Conservation (phyloP, 2,888 invertebrate species). For the Scaptomyza cyrtandrae region DNA sequence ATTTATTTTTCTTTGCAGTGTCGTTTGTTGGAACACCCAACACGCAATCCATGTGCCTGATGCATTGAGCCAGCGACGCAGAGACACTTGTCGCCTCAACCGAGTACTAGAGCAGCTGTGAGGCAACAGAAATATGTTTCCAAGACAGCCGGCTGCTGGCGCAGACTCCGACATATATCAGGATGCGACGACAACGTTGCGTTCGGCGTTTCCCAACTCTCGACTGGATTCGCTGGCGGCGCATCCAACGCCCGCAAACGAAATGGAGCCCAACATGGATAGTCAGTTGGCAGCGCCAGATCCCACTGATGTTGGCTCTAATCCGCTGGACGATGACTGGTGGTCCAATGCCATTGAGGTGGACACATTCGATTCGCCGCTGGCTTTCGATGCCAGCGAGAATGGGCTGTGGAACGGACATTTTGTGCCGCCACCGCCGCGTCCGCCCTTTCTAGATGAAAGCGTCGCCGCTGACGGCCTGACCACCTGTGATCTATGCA, state of each 20-base stretch:
- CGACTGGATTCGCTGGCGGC: constrained; percentile 80
- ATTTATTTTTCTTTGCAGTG: constrained; percentile 37
- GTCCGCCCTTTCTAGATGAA: constrained; percentile 88
- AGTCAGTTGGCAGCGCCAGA: constrained; percentile 75
- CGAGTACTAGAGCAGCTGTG: constrained; percentile 25
- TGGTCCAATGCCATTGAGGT: constrained; percentile 85
- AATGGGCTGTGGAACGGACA: constrained; percentile 85
- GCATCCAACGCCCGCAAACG: constrained; percentile 44
- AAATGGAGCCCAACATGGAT: constrained; percentile 42
- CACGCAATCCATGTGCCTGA: constrained; percentile 59
- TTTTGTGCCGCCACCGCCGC: constrained; percentile 89
- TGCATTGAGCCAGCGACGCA: constrained; percentile 36
- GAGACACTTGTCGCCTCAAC: constrained; percentile 76
- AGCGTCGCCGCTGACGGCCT: constrained; percentile 88
- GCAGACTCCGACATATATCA: constrained; percentile 74
- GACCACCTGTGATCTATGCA: constrained; percentile 90
- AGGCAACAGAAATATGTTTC: constrained; percentile 79
- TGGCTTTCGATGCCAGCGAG: constrained; percentile 85
- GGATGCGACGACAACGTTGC: constrained; percentile 80
- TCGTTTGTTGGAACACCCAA: constrained; percentile 51
- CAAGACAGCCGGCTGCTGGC: constrained; percentile 80
- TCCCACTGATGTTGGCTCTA: constrained; percentile 45
- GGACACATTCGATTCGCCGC: constrained; percentile 84
- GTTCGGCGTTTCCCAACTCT: constrained; percentile 83
- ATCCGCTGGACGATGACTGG: constrained; percentile 83